These are phyloP conservation scores for Dendrolimus houi DNA, from an alignment of 2,888 invertebrate genomes.

Conservation along the genomic window DNA sequence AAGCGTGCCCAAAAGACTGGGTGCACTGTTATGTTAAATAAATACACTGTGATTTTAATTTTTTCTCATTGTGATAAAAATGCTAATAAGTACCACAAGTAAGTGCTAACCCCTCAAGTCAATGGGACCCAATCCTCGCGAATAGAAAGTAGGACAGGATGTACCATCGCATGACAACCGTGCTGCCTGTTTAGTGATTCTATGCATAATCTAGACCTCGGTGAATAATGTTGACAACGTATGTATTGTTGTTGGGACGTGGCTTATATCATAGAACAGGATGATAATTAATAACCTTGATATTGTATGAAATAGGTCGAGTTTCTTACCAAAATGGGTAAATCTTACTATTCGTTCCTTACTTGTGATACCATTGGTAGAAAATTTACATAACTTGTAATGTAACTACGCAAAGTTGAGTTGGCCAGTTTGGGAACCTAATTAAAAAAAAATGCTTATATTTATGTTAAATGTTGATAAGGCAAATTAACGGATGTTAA, in stretches of 20 bases:
- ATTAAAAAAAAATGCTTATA: no score
- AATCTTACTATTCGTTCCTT: no score
- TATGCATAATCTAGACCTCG: not conserved
- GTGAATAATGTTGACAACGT: not conserved
- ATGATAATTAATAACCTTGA: not conserved
- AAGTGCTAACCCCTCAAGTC: not conserved
- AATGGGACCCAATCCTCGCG: not conserved
- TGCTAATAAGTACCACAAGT: not conserved
- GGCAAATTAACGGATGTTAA: no score
- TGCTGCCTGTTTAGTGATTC: not conserved
- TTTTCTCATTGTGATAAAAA: no score
- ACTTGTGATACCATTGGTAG: no score
- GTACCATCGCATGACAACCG: conserved; percentile 9
- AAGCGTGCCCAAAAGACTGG: no score
- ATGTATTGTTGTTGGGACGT: not conserved
- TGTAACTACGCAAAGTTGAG: no score
- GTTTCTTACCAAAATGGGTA: not conserved
- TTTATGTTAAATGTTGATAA: no score
- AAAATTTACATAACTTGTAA: no score
- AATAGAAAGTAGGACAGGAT: conserved; percentile 58
- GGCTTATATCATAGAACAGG: not conserved
- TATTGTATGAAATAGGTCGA: not conserved
- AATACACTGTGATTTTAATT: no score
- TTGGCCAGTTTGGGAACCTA: no score
- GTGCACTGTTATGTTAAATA: no score